phyloP scores from a whole-genome alignment of 2,888 invertebrate species.

The Malthinus flaveolus region DNA sequence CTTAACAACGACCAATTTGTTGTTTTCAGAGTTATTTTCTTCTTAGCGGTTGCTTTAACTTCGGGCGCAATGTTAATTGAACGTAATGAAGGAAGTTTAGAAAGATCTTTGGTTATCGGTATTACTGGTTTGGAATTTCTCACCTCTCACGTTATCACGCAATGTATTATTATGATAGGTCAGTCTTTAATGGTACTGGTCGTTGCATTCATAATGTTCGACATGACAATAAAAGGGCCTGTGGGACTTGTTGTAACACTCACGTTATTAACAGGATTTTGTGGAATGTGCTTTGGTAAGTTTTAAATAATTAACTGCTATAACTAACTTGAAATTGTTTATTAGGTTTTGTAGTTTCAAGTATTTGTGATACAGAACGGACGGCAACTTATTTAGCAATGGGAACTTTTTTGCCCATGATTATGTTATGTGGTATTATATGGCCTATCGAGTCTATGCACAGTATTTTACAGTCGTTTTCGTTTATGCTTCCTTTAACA shows the following conservation, averaged over 20 bases:
- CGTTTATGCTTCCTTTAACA: conserved; percentile 83
- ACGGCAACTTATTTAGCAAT: conserved; percentile 84
- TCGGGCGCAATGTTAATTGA: conserved; percentile 89
- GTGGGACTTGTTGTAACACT: conserved; percentile 73
- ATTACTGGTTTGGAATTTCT: conserved; percentile 81
- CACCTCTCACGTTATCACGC: conserved; percentile 83
- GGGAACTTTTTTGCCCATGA: conserved; percentile 84
- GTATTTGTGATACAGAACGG: conserved; percentile 77
- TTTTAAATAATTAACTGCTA: conserved; percentile 14
- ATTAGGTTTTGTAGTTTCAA: conserved; percentile 80
- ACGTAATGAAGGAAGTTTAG: conserved; percentile 86
- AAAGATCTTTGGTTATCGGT: conserved; percentile 86
- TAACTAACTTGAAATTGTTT: conserved; percentile 14
- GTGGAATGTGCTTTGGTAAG: conserved; percentile 92
- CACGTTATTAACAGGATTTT: conserved; percentile 81
- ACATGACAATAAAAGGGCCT: conserved; percentile 76
- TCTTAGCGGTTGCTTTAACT: conserved; percentile 90
- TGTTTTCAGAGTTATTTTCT: conserved; percentile 80
- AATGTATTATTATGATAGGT: conserved; percentile 84
- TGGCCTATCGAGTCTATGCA: conserved; percentile 97
- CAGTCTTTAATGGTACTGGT: conserved; percentile 80
- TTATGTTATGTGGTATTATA: conserved; percentile 86
- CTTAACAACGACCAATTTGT: not conserved
- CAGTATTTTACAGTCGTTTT: conserved; percentile 69
- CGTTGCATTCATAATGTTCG: conserved; percentile 77